Conservation (phyloP, 2,888 invertebrate species). For the Lapara coniferarum region DNA sequence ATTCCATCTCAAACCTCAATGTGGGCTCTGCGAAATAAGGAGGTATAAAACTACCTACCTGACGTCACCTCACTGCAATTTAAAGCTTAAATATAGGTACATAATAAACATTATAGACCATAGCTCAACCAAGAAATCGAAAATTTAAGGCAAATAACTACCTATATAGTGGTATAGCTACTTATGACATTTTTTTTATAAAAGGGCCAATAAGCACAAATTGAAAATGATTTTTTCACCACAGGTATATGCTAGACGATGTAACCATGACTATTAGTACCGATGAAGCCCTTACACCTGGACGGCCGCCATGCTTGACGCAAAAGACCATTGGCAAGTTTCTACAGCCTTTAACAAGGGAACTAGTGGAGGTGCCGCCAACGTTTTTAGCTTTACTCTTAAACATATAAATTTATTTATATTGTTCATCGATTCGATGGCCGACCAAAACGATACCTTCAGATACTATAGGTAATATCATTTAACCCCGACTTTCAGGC, state of each 20-base stretch:
- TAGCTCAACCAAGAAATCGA: too few species aligned
- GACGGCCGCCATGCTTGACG: slow-evolving; percentile 71
- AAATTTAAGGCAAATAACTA: too few species aligned
- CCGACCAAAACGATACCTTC: neutral
- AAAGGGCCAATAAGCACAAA: too few species aligned
- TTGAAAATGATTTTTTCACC: slow-evolving; percentile 19
- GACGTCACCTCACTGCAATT: too few species aligned
- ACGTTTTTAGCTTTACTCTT: slow-evolving; percentile 45
- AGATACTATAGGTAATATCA: neutral
- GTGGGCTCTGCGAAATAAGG: too few species aligned
- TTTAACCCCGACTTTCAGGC: slow-evolving; percentile 42
- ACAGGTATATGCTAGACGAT: slow-evolving; percentile 58
- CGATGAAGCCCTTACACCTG: slow-evolving; percentile 70
- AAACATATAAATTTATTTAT: too few species aligned
- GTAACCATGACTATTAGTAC: slow-evolving; percentile 57
- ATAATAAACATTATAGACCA: too few species aligned
- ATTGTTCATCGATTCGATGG: neutral
- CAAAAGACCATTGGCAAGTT: slow-evolving; percentile 74
- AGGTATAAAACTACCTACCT: too few species aligned
- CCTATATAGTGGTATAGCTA: too few species aligned
- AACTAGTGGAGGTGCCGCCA: slow-evolving; percentile 62
- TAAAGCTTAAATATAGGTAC: too few species aligned
- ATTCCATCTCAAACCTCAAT: too few species aligned
- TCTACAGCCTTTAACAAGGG: slow-evolving; percentile 71
- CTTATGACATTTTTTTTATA: too few species aligned